Evolutionary conservation across 2,888 invertebrate species (phyloP).

Genomic region (Monopis laevigella): DNA sequence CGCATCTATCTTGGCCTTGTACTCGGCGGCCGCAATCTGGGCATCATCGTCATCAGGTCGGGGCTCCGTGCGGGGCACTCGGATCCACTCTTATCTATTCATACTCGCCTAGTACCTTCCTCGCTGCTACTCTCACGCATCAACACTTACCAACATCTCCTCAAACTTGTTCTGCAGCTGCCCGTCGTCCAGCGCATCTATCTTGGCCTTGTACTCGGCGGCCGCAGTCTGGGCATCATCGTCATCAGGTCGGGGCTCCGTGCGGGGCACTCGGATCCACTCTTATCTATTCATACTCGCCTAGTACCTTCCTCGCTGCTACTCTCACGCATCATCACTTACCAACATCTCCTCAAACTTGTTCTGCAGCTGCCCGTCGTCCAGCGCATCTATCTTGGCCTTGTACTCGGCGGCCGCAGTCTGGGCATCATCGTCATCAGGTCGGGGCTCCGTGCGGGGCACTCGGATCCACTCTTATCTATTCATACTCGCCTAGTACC

Average conservation of each 20-base stretch:
- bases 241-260: slow-evolving; percentile 69
- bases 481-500: no score
- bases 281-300: no score
- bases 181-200: slow-evolving; percentile 73
- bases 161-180: slow-evolving; percentile 80
- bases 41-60: slow-evolving; percentile 63
- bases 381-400: slow-evolving; percentile 70
- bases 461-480: slow-evolving; percentile 67
- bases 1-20: slow-evolving; percentile 68
- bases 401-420: slow-evolving; percentile 48
- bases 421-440: slow-evolving; percentile 53
- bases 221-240: slow-evolving; percentile 33
- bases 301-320: no score
- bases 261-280: slow-evolving; percentile 68
- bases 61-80: slow-evolving; percentile 71
- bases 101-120: no score
- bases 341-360: slow-evolving; percentile 87
- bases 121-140: no score
- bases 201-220: slow-evolving; percentile 61
- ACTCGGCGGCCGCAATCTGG: slow-evolving; percentile 36
- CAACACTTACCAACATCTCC: slow-evolving; percentile 86
- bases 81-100: no score
- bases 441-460: slow-evolving; percentile 70
- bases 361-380: slow-evolving; percentile 74
- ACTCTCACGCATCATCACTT: no score